phyloP scores from a whole-genome alignment of 2,888 invertebrate species.

The Sthenelais limicola region DNA sequence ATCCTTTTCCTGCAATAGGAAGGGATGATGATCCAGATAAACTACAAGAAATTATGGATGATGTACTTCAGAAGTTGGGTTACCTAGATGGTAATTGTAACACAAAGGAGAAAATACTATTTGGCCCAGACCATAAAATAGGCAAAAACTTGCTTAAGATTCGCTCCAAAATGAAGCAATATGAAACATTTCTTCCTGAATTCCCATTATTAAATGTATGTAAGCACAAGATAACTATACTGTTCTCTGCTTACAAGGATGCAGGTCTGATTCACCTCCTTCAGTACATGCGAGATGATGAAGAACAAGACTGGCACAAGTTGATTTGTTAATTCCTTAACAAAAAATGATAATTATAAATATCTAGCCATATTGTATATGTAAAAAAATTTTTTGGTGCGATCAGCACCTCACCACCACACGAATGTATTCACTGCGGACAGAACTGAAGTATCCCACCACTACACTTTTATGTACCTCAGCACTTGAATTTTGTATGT shows the following conservation, averaged over 20 bases:
- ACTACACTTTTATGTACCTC: no score
- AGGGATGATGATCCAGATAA: slow-evolving; percentile 48
- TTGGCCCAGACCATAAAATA: slow-evolving; percentile 51
- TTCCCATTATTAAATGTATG: background rate
- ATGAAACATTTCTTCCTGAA: slow-evolving; percentile 42
- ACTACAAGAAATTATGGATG: slow-evolving; percentile 47
- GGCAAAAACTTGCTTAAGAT: slow-evolving; percentile 45
- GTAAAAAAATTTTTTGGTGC: no score
- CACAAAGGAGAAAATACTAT: slow-evolving; percentile 40
- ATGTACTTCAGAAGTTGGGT: slow-evolving; percentile 44
- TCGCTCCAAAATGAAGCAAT: slow-evolving; percentile 14
- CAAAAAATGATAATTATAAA: no score
- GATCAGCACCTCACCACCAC: no score
- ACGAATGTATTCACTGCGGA: no score
- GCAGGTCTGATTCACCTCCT: slow-evolving; percentile 9
- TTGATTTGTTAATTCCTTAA: no score
- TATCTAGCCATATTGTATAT: no score
- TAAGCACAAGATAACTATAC: slow-evolving; percentile 12
- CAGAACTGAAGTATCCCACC: no score
- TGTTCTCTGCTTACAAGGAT: slow-evolving; percentile 13
- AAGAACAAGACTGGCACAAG: slow-evolving; percentile 19
- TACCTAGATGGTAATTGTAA: background rate
- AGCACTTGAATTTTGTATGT: no score
- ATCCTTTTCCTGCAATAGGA: slow-evolving; percentile 51
- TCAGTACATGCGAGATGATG: slow-evolving; percentile 18